Conservation (phyloP, 2,113 vertebrate genomes). For the Barbus barbus region DNA sequence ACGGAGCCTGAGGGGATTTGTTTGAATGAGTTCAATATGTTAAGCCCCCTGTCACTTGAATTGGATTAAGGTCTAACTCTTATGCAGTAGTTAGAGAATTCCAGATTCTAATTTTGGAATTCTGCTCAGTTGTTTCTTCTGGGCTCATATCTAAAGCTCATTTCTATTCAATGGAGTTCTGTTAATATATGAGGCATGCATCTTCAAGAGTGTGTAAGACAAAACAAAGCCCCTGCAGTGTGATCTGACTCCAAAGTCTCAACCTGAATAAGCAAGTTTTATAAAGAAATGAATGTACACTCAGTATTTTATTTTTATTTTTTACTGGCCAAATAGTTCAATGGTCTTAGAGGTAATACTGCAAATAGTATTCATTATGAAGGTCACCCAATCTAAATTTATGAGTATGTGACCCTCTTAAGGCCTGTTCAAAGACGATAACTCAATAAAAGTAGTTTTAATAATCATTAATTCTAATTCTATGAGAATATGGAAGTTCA, state of each 20-base stretch:
- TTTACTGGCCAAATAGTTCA: too few species aligned
- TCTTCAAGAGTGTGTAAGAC: neutral
- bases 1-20: neutral
- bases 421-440: too few species aligned
- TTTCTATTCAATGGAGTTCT: too few species aligned
- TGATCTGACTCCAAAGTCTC: neutral
- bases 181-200: neutral
- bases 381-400: too few species aligned
- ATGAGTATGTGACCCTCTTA: too few species aligned
- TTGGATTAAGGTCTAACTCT: constrained; percentile 6
- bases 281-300: neutral
- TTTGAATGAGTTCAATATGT: constrained; percentile 8
- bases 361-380: too few species aligned
- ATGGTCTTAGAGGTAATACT: too few species aligned
- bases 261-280: neutral
- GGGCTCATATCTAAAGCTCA: neutral
- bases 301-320: too few species aligned
- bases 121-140: neutral
- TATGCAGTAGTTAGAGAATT: neutral
- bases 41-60: constrained; percentile 2
- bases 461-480: too few species aligned
- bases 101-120: neutral
- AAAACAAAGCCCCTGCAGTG: neutral
- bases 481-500: too few species aligned
- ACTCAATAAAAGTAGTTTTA: too few species aligned